These are phyloP conservation scores for Discoglossus pictus DNA, from an alignment of 2,797 vertebrate species.

Conservation along the genomic window DNA sequence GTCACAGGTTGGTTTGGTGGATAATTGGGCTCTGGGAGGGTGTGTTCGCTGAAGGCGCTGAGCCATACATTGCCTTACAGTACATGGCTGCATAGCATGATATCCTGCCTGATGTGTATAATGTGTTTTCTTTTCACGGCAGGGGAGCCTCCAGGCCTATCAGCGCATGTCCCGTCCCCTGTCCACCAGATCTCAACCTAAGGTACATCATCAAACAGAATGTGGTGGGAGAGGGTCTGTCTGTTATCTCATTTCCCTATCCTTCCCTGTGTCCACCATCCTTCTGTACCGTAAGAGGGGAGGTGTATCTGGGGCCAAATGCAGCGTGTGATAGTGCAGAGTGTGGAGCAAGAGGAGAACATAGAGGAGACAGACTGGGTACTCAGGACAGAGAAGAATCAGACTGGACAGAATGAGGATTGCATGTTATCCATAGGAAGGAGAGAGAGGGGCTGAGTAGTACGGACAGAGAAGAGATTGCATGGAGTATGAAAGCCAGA, in stretches of 20 bases:
- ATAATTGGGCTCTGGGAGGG: neutral
- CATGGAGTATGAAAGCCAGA: too few relatives aligned
- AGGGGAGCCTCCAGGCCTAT: conserved; percentile 51
- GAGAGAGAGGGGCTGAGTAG: too few relatives aligned
- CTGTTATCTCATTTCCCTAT: conserved; percentile 8
- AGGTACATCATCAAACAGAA: conserved; percentile 52
- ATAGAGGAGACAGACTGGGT: too few relatives aligned
- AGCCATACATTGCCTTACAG: conserved; percentile 9
- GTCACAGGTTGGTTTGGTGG: too few relatives aligned
- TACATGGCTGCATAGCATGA: conserved; percentile 28
- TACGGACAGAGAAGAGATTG: too few relatives aligned
- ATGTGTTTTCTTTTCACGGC: conserved; percentile 47
- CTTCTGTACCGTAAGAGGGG: neutral
- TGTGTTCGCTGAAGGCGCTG: neutral
- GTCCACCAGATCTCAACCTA: conserved; percentile 56
- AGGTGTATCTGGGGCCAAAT: too few relatives aligned
- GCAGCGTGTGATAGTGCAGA: too few relatives aligned
- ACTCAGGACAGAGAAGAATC: too few relatives aligned
- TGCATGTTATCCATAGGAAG: too few relatives aligned
- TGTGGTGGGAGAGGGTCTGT: conserved; percentile 43
- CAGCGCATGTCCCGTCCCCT: conserved; percentile 46
- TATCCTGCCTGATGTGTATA: conserved; percentile 46
- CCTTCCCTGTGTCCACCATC: neutral
- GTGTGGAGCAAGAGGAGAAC: too few relatives aligned
- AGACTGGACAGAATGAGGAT: too few relatives aligned